These are phyloP conservation scores for Caenorhabditis briggsae DNA, from an alignment of 1,140 invertebrate genomes.

Conservation along the genomic window DNA sequence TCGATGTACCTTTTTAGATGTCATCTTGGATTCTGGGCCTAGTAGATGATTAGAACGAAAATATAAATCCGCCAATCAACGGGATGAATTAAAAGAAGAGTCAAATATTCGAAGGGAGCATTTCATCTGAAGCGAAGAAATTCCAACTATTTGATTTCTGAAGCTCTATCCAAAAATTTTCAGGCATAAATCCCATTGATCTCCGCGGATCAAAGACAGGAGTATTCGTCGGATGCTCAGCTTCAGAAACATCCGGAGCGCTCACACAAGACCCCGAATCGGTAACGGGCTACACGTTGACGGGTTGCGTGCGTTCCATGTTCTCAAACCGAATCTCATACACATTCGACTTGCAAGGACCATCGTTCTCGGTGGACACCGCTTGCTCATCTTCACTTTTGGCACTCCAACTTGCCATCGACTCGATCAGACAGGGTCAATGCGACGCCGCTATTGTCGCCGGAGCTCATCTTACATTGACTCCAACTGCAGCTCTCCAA, in stretches of 20 bases:
- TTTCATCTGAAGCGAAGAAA: too few relatives aligned
- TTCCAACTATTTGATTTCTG: too few relatives aligned
- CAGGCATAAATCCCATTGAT: constrained; percentile 83
- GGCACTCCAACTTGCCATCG: constrained; percentile 87
- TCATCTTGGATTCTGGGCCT: too few relatives aligned
- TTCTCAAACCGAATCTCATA: constrained; percentile 95
- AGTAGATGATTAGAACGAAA: too few relatives aligned
- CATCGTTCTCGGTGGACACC: constrained; percentile 92
- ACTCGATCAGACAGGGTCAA: constrained; percentile 86
- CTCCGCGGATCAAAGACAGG: constrained; percentile 78
- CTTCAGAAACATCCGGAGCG: constrained; percentile 83
- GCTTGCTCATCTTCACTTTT: constrained; percentile 93
- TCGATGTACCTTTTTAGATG: too few relatives aligned
- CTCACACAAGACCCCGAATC: constrained; percentile 84
- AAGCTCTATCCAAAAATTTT: constrained; percentile 18
- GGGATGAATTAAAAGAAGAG: too few relatives aligned
- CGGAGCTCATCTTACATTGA: constrained; percentile 87
- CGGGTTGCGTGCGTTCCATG: constrained; percentile 92
- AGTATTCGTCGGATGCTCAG: constrained; percentile 78
- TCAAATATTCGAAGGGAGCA: too few relatives aligned
- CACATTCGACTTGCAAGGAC: constrained; percentile 88
- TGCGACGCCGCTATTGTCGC: constrained; percentile 94
- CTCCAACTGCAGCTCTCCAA: constrained; percentile 90
- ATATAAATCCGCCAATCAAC: neutral
- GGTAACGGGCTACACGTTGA: constrained; percentile 90